Base-by-base conservation (phyloP, 2,888 invertebrate genomes). In the Gasteruption jaculator region DNA sequence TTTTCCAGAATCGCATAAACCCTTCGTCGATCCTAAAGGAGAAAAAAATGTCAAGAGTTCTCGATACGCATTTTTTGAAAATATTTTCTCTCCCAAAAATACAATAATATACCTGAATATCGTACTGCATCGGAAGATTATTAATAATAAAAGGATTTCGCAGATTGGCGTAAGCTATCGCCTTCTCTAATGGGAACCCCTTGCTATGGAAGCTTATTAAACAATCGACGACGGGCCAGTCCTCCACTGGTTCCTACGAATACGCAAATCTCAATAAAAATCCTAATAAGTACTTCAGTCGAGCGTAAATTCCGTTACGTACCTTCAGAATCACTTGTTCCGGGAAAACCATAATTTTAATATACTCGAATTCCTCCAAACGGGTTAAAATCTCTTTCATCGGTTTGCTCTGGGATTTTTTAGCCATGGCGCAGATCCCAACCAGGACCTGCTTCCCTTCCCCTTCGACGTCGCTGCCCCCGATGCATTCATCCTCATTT, bases 361-460 rank as follows among this genome's bases (percentile, higher is more conserved):
- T 89, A 72, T 91, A 94, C 71, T 95, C 93, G 71, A 96, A 97
- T 72, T 96, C 95, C 60, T 93, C 88, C 43, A 99, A 81, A 24
- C 97, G 80, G 2, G 90, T 91, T 43, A 99, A 80, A 60, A 99
- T 99, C 74, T 97, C 97, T 67, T 90, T 90, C 99, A 99, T 99
- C 10, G 99, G 99, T 73, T 96, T 97, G 52, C 96, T 95, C 68
- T 93, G 91, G 24, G 96, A 94, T 74, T 99, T 99, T 75, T 99
- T 97, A 64, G 91, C 89, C 99, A 99, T 99, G 55, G 99, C 97
- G 77, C 99, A 99, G 45, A 99, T 88, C 49, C 99, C 99, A 60
- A 99, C 94, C 68, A 94, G 81, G 59, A 99, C 93, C 66, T 94
- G 91, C 72, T 91, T 91, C 60, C 86, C 86, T 68, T 73, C 71